Evolutionary conservation across 1,140 invertebrate species (phyloP).

Genomic region (Ephestia elutella): DNA sequence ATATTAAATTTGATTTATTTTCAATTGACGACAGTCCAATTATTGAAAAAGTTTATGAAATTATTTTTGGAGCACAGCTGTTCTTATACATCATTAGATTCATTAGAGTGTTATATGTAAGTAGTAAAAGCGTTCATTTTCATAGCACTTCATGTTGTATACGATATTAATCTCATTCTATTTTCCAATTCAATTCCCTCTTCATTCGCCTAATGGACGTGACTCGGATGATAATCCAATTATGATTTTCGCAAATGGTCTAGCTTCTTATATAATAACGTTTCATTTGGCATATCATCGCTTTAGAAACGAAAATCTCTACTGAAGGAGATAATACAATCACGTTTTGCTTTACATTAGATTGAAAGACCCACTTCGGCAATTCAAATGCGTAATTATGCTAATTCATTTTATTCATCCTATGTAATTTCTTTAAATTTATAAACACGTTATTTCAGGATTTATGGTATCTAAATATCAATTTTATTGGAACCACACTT

Average conservation of each 20-base stretch:
- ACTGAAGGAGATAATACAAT: slow-evolving; percentile 9
- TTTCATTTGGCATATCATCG: slow-evolving; percentile 23
- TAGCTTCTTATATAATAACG: slow-evolving; percentile 30
- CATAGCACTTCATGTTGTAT: background rate
- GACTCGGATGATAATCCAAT: slow-evolving; percentile 41
- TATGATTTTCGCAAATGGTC: slow-evolving; percentile 32
- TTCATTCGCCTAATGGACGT: slow-evolving; percentile 42
- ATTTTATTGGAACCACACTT: too few relatives aligned
- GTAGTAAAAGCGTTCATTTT: background rate
- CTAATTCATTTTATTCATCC: background rate
- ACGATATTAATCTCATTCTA: slow-evolving; percentile 20
- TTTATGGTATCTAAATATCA: too few relatives aligned
- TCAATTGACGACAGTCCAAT: too few relatives aligned
- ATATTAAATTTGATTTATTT: too few relatives aligned
- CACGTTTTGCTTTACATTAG: slow-evolving; percentile 11
- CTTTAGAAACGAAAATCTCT: slow-evolving; percentile 22
- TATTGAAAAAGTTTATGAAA: too few relatives aligned
- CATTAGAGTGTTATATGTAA: too few relatives aligned
- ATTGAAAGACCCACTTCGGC: slow-evolving; percentile 4
- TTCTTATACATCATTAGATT: too few relatives aligned
- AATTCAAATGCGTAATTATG: background rate
- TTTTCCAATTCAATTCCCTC: slow-evolving; percentile 41
- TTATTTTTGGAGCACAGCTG: too few relatives aligned
- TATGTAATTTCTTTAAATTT: background rate
- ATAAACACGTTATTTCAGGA: too few relatives aligned